These are phyloP conservation scores for Junonia oenone DNA, from an alignment of 2,888 invertebrate species.

Conservation along the genomic window DNA sequence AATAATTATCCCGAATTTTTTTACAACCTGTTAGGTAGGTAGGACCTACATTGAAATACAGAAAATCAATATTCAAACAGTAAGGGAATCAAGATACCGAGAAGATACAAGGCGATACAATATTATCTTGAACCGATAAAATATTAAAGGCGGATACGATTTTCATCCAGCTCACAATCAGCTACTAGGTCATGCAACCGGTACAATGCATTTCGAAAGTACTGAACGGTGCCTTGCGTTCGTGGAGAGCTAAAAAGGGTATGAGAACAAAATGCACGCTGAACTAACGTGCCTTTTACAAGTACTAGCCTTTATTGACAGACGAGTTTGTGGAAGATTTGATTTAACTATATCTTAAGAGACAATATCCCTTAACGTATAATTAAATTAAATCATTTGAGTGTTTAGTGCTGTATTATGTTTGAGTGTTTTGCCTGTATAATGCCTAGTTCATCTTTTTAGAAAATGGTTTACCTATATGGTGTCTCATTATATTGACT, in stretches of 20 bases:
- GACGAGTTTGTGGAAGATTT: neutral
- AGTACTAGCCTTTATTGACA: neutral
- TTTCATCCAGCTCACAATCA: slow-evolving; percentile 10
- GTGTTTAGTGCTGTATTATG: too few relatives aligned
- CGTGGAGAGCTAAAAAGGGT: slow-evolving; percentile 27
- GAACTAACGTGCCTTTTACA: slow-evolving; percentile 9
- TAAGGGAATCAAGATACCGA: neutral
- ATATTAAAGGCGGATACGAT: slow-evolving; percentile 7
- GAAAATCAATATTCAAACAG: neutral
- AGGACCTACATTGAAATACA: too few relatives aligned
- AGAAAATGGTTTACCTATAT: too few relatives aligned
- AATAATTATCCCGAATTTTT: too few relatives aligned
- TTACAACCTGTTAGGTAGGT: too few relatives aligned
- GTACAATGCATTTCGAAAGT: slow-evolving; percentile 18
- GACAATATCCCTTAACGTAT: too few relatives aligned
- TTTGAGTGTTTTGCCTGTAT: too few relatives aligned
- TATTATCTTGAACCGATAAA: neutral
- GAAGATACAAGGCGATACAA: neutral
- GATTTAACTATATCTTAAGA: neutral
- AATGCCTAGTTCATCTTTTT: too few relatives aligned
- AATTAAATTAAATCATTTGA: too few relatives aligned
- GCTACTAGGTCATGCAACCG: slow-evolving; percentile 22
- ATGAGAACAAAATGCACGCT: slow-evolving; percentile 21
- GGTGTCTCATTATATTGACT: too few relatives aligned
- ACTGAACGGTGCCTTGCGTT: slow-evolving; percentile 18